Evolutionary conservation across 2,113 vertebrate genomes (phyloP), one percentile per base, ranked within the genome.

Genomic region (Tretioscincus oriximinensis): DNA sequence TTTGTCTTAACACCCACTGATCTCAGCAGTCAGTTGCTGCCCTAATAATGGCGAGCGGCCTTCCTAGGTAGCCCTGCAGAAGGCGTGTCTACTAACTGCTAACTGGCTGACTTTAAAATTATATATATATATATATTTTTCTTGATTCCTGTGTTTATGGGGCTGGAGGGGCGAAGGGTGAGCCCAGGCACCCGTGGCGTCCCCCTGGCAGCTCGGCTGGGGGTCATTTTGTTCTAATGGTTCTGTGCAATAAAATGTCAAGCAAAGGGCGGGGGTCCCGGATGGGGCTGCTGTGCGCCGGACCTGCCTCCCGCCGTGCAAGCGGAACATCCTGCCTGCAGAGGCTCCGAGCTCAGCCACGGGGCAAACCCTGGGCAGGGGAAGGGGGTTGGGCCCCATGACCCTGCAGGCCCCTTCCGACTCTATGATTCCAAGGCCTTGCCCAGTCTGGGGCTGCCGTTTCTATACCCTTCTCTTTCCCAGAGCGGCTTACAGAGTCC

Each of bases 61-160:
- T 28, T 3, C 1, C 4, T 35, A 18, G 3, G 9, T 61, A 21
- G 31, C 60, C 47, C 20, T 22, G 1, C 9, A 70, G 26, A 9
- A 31, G n/a, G 45, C 31, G 60, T 61, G 73, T 80, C 3, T 51
- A 66, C 78, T 73, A 80, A 80, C 26, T 67, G n/a, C n/a, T 54
- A 26, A 65, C n/a, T 3, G 8, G 11, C 21, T 12, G 20, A 29
- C 8, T 64, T 51, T 24, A 49, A 16, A 49, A 49, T 7, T 49
- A n/a, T n/a, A n/a, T n/a, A n/a, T 10, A 49, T 31, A 47, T 63
- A 41, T 41, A 4, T 5, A 9, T 63, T n/a, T 4, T 10, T 66
- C 26, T n/a, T 47, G 5, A 29, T 6, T 41, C 22, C 6, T 26
- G 60, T 80, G 54, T 58, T 58, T 63, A 41, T 24, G 3, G 8